Percentiles rank a stretch among this genome's conserved stretches.
Evolutionary conservation across 2,888 invertebrate genomes (phyloP).

Genomic region (Diaprepes abbreviatus): DNA sequence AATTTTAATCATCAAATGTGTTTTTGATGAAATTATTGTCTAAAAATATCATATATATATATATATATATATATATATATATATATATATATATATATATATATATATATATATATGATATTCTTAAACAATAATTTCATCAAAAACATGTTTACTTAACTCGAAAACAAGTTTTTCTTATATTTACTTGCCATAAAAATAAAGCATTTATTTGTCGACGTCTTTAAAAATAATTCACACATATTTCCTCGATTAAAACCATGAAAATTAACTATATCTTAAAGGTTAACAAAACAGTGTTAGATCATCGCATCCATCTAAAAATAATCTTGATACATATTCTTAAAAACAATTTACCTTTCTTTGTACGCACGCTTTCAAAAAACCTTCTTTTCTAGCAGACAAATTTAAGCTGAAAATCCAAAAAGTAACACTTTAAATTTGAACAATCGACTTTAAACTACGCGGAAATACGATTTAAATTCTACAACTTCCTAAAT

Average conservation of each 20-base stretch:
- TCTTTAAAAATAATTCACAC: neutral
- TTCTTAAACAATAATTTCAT: too few species aligned
- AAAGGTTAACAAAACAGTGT: constrained; percentile 23
- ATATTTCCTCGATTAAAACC: neutral
- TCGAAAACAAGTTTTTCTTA: too few species aligned
- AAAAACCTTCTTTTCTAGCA: neutral
- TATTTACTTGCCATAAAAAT: too few species aligned
- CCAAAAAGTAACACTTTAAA: neutral
- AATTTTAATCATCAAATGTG: too few species aligned
- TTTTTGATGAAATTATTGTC: too few species aligned
- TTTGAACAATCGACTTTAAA: neutral
- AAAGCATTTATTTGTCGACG: too few species aligned
- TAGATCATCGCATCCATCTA: constrained; percentile 27
- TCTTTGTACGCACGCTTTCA: neutral
- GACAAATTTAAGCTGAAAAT: neutral
- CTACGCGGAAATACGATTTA: neutral
- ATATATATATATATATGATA: too few species aligned
- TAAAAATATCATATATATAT: too few species aligned
- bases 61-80: too few species aligned
- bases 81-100: too few species aligned
- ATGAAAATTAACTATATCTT: neutral
- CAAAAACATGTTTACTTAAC: too few species aligned
- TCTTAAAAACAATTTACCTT: constrained; percentile 17
- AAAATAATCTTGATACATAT: constrained; percentile 4
- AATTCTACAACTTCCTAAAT: neutral